These are phyloP conservation scores for Aphrophora alni DNA, from an alignment of 2,888 invertebrate species.

Conservation along the genomic window DNA sequence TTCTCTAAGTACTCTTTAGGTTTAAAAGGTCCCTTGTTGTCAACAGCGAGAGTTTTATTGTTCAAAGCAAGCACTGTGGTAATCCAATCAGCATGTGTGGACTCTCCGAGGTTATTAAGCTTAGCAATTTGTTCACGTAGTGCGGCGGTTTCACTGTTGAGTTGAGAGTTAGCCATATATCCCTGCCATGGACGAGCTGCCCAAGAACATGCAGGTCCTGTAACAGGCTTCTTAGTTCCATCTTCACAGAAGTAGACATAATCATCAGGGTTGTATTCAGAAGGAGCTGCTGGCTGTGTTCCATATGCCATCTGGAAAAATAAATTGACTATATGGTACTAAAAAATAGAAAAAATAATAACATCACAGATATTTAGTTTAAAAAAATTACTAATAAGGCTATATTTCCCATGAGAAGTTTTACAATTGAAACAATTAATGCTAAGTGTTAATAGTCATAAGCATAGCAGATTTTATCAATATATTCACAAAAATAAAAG, in stretches of 20 bases:
- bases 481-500: no score
- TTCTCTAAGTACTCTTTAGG: slow-evolving; percentile 68
- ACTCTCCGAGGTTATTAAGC: slow-evolving; percentile 50
- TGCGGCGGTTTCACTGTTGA: slow-evolving; percentile 37
- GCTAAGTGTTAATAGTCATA: no score
- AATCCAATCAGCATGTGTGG: slow-evolving; percentile 50
- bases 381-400: no score
- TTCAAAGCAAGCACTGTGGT: slow-evolving; percentile 58
- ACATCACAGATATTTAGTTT: no score
- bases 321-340: no score
- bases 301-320: slow-evolving; percentile 68
- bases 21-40: slow-evolving; percentile 65
- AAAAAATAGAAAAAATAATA: no score
- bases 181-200: slow-evolving; percentile 88
- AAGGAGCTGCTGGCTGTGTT: slow-evolving; percentile 62
- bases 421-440: no score
- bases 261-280: slow-evolving; percentile 68
- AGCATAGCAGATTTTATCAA: no score
- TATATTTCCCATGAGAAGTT: no score
- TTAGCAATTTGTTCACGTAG: slow-evolving; percentile 47
- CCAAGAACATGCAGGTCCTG: slow-evolving; percentile 75
- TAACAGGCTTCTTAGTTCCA: slow-evolving; percentile 72
- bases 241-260: slow-evolving; percentile 82
- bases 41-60: slow-evolving; percentile 68
- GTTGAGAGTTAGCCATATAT: slow-evolving; percentile 68